Conservation (phyloP, 2,797 vertebrate genomes). For the Manis crassicaudata region DNA sequence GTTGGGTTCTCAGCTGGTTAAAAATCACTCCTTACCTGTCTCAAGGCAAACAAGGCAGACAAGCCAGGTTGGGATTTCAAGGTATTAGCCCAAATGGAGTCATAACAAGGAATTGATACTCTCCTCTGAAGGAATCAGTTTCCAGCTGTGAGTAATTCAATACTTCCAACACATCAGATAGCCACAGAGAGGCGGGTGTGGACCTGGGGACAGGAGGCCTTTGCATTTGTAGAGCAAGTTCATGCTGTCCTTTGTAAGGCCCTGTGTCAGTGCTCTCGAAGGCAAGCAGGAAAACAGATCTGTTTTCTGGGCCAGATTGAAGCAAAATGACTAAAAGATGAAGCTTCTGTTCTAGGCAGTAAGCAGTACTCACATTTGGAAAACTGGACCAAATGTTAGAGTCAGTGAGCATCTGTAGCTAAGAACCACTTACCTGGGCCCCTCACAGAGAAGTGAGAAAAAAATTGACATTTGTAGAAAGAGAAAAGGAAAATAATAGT, state of each 20-base stretch:
- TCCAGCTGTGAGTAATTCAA: conserved; percentile 50
- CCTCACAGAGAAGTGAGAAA: conserved; percentile 41
- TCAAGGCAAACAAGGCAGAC: background rate
- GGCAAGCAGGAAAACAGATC: conserved; percentile 26
- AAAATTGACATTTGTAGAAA: background rate
- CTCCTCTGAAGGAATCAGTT: background rate
- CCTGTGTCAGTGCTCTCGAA: background rate
- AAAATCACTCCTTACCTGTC: conserved; percentile 42
- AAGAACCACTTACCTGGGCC: conserved; percentile 28
- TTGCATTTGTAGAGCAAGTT: background rate
- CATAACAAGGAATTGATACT: accelerated
- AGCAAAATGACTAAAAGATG: conserved; percentile 58
- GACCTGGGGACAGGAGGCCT: background rate
- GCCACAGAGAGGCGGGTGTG: background rate
- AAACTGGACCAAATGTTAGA: conserved; percentile 56
- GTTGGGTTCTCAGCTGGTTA: background rate
- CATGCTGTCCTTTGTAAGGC: background rate
- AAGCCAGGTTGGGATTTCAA: background rate
- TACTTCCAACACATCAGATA: background rate
- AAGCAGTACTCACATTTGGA: conserved; percentile 38
- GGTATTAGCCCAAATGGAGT: background rate
- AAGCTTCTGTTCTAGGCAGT: conserved; percentile 60
- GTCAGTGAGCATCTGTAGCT: background rate
- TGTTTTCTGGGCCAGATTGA: conserved; percentile 47
- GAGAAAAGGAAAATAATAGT: conserved; percentile 58